These are phyloP conservation scores for Stomatorhinus walkeri DNA, from an alignment of 2,797 vertebrate genomes.

Conservation along the genomic window DNA sequence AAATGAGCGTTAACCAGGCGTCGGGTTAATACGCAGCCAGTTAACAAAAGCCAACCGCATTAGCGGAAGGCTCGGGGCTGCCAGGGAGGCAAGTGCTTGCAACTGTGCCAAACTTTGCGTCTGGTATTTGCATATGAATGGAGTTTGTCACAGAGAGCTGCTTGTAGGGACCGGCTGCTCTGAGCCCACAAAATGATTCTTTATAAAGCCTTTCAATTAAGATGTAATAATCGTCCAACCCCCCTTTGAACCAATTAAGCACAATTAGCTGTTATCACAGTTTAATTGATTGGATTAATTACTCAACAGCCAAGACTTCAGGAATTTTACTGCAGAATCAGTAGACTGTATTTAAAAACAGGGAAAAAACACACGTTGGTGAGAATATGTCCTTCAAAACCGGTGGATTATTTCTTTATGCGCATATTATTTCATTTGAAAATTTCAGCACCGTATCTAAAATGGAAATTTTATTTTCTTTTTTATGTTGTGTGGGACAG, in stretches of 20 bases:
- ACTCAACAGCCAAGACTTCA: constrained; percentile 56
- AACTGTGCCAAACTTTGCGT: constrained; percentile 59
- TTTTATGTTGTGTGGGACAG: not conserved
- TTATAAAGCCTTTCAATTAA: constrained; percentile 63
- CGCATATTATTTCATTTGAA: not conserved
- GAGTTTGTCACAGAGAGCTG: constrained; percentile 57
- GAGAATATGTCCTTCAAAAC: not conserved
- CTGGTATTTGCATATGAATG: constrained; percentile 75
- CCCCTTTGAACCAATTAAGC: constrained; percentile 54
- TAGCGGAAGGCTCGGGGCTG: constrained; percentile 40
- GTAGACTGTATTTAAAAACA: not conserved
- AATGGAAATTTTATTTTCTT: not conserved
- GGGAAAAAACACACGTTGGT: not conserved
- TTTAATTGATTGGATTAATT: constrained; percentile 70
- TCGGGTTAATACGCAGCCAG: constrained; percentile 54
- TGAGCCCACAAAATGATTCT: constrained; percentile 48
- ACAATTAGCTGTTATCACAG: constrained; percentile 64
- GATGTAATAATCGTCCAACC: constrained; percentile 45
- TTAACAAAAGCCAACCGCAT: constrained; percentile 47
- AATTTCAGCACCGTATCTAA: not conserved
- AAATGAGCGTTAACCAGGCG: constrained; percentile 53
- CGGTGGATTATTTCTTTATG: not conserved
- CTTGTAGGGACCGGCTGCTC: constrained; percentile 47
- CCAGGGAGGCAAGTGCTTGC: constrained; percentile 49
- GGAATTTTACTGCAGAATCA: constrained; percentile 47